Evolutionary conservation across 2,113 vertebrate species (phyloP), one percentile per base, ranked within the genome.

Genomic region (Leucopsar rothschildi): DNA sequence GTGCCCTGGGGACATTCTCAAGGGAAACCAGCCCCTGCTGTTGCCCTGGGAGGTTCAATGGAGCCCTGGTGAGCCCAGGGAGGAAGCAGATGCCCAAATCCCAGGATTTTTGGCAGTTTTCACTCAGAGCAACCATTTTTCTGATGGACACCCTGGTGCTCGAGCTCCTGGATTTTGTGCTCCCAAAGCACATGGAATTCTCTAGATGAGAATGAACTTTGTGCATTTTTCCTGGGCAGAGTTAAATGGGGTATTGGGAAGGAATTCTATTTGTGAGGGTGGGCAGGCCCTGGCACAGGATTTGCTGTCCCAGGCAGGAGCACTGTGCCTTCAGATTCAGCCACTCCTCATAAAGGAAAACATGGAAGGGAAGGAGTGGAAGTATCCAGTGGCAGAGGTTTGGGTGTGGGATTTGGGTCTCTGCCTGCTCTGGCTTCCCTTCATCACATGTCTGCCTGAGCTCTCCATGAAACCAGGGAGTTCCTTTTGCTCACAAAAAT

Each of bases 41-140:
- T 89, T 95, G 90, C 91, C 84, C 70, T 29, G 57, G 52, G 28
- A 70, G 81, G 84, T 60, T 90, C 60, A 89, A 68, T 45, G 2
- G 9, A 57, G 83, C 71, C 53, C 73, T 91, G 85, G 82, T 12
- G 88, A 82, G 72, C 28, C 2, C 25, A 75, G 88, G 83, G 64
- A 93, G 80, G 91, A 95, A 92, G 83, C 64, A 90, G 83, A 75
- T 89, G 65, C 86, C 88, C 76, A 76, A 83, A 91, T 83, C 50
- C 69, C 86, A 79, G 44, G 76, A 72, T 12, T 92, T 95, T 86
- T 59, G 92, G 95, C 91, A 88, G 90, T 86, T 33, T 42, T 93
- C 71, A 6, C 72, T 90, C 33, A 66, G 87, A 85, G 35, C 73
- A 79, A 10, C 31, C 49, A 28, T 73, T 90, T 91, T 86, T 92